Conservation (phyloP, 2,113 vertebrate genomes). For the Lonchura striata region DNA sequence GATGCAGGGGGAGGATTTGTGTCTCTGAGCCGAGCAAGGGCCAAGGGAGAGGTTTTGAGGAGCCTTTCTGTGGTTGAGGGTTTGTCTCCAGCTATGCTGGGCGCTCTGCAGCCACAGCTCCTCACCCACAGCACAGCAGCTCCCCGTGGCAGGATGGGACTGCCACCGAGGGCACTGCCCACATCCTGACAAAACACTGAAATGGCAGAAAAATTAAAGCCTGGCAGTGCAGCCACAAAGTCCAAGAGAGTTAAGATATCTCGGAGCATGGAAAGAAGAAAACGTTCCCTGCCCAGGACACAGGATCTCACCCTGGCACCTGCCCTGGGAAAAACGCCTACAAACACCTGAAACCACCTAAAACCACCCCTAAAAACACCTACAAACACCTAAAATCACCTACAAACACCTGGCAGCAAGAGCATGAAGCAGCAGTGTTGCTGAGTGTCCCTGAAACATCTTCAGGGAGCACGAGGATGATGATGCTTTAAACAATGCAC, state of each 20-base stretch:
- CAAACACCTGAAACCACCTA: accelerated
- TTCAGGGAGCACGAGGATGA: not conserved
- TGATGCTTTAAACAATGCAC: not conserved
- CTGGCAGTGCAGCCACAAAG: not conserved
- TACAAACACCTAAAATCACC: not conserved
- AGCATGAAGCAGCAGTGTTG: accelerated
- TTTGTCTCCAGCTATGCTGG: not conserved
- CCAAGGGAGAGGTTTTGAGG: not conserved
- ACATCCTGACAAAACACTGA: accelerated
- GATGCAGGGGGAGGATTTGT: not conserved
- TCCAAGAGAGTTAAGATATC: not conserved
- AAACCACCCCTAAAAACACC: not conserved
- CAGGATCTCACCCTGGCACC: accelerated
- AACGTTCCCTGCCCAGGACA: accelerated
- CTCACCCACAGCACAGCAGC: not conserved
- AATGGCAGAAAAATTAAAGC: not conserved
- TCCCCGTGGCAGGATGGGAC: not conserved
- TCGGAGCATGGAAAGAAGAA: not conserved
- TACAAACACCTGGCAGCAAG: not conserved
- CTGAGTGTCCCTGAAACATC: not conserved
- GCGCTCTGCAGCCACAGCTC: not conserved
- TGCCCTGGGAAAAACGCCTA: not conserved
- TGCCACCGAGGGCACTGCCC: not conserved
- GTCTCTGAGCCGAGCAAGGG: not conserved
- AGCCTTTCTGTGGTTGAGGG: not conserved